These are phyloP conservation scores for Phallusia fumigata DNA, from an alignment of 23 tunicate genomes.

Conservation along the genomic window DNA sequence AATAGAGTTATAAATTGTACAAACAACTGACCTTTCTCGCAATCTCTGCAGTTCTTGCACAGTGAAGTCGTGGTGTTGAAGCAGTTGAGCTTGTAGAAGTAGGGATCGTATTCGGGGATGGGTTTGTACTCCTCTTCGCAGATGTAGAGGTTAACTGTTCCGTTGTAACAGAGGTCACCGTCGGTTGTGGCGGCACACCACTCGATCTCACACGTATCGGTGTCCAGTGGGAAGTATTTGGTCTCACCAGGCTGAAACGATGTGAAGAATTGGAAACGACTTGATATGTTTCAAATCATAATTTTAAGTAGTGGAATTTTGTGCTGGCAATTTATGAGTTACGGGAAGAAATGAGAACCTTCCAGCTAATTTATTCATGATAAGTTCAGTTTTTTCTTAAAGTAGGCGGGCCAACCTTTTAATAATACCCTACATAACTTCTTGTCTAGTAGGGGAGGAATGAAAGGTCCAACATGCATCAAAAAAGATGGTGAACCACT, in stretches of 20 bases:
- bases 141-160: conserved; percentile 30
- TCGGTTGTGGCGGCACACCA: conserved; percentile 45
- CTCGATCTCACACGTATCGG: conserved; percentile 50
- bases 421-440: no score
- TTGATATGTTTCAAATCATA: no score
- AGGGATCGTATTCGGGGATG: conserved; percentile 13
- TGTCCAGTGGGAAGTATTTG: conserved; percentile 47
- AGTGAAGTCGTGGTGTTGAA: conserved; percentile 39
- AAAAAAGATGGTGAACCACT: no score
- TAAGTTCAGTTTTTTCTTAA: no score
- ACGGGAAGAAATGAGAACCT: no score
- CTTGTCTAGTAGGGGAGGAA: no score
- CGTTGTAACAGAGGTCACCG: conserved; percentile 57
- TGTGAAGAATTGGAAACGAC: no score
- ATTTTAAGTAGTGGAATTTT: no score
- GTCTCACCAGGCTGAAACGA: conserved; percentile 60
- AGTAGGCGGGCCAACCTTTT: no score
- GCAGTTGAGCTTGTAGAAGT: conserved; percentile 36
- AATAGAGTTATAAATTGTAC: background rate
- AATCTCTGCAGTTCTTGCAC: conserved; percentile 65
- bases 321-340: no score
- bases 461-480: no score
- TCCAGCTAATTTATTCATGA: no score
- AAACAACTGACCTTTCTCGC: conserved; percentile 26
- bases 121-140: conserved; percentile 38